These are phyloP conservation scores for Lydus trimaculatus DNA, from an alignment of 2,888 invertebrate species.

Conservation along the genomic window DNA sequence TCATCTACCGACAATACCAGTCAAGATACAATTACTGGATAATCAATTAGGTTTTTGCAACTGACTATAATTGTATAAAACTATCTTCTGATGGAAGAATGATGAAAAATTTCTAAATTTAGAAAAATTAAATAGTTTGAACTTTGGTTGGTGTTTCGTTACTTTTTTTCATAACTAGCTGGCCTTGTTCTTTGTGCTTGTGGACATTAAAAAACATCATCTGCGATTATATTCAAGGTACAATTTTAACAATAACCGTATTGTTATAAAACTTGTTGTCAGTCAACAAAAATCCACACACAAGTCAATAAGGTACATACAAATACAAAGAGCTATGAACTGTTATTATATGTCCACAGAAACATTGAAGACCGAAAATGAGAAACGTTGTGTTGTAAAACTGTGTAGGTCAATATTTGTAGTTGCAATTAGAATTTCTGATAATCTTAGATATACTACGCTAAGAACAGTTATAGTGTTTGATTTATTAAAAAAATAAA, in stretches of 20 bases:
- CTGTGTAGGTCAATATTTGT: not conserved
- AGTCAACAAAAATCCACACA: slow-evolving; percentile 6
- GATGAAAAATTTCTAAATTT: not conserved
- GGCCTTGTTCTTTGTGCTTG: slow-evolving; percentile 6
- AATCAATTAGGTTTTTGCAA: too few relatives aligned
- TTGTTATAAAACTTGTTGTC: not conserved
- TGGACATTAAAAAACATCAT: not conserved
- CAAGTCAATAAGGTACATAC: not conserved
- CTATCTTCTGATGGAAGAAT: too few relatives aligned
- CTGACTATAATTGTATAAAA: too few relatives aligned
- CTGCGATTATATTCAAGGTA: not conserved
- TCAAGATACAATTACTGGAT: too few relatives aligned
- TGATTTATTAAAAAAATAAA: too few relatives aligned
- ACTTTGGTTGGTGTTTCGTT: not conserved
- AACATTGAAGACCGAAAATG: not conserved
- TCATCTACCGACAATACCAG: not conserved
- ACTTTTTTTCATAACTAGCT: not conserved
- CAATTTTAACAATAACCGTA: slow-evolving; percentile 7
- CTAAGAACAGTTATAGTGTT: too few relatives aligned
- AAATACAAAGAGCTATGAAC: not conserved
- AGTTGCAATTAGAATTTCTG: too few relatives aligned
- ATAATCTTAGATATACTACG: too few relatives aligned
- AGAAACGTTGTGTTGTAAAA: too few relatives aligned
- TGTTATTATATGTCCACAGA: too few relatives aligned
- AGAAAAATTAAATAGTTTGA: not conserved